Percentiles rank a stretch among this genome's conserved stretches.
Conservation (phyloP, 2,797 vertebrate species). For the Mareca strepera region DNA sequence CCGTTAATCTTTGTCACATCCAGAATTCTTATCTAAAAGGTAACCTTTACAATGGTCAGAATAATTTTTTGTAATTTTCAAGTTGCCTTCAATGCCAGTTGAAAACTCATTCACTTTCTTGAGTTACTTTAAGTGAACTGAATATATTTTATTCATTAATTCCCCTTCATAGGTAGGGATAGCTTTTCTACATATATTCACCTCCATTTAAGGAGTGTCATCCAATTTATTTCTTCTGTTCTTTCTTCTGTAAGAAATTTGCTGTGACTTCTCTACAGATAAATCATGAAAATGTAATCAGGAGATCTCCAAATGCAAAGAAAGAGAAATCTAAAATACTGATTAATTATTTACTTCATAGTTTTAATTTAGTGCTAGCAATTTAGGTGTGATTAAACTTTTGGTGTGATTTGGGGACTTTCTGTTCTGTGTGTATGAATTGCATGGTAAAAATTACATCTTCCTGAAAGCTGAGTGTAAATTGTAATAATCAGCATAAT, state of each 20-base stretch:
- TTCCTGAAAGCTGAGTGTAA: not conserved
- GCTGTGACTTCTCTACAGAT: not conserved
- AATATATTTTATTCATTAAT: not conserved
- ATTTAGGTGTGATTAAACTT: not conserved
- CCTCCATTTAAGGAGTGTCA: not conserved
- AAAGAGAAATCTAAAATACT: not conserved
- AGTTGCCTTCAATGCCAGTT: not conserved
- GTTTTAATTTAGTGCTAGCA: not conserved
- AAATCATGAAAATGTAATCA: not conserved
- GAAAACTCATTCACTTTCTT: not conserved
- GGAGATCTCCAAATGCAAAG: conserved; percentile 9
- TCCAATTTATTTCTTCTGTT: not conserved
- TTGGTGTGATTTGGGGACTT: not conserved
- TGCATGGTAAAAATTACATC: not conserved
- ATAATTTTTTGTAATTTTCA: not conserved
- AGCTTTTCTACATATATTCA: rapidly evolving
- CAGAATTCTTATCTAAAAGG: not conserved
- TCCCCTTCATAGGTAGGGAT: not conserved
- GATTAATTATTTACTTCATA: not conserved
- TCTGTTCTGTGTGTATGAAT: not conserved
- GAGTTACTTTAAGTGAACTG: not conserved
- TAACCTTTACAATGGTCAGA: not conserved
- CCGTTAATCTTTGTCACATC: not conserved
- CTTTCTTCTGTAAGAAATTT: not conserved
- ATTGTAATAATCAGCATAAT: not conserved